Evolutionary conservation across 2,113 vertebrate genomes (phyloP).

Genomic region (Picathartes gymnocephalus): DNA sequence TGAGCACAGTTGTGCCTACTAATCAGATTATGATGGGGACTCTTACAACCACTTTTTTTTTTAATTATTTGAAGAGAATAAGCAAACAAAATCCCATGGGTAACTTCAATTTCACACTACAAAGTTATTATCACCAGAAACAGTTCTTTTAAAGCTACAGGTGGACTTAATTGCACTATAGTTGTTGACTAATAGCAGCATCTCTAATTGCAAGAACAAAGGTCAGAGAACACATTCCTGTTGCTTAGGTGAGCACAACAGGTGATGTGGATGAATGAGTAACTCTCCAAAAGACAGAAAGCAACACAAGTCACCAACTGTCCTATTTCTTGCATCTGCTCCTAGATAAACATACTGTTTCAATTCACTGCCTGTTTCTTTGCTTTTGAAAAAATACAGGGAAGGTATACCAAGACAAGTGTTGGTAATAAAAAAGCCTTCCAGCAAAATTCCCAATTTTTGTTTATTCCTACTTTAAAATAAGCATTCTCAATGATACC

Average conservation of each 20-base stretch:
- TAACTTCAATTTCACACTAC: neutral
- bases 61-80: neutral
- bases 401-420: neutral
- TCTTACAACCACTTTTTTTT: neutral
- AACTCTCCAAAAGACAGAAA: neutral
- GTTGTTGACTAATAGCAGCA: neutral
- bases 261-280: neutral
- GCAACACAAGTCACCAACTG: neutral
- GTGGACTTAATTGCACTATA: neutral
- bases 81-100: neutral
- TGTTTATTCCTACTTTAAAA: neutral
- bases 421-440: neutral
- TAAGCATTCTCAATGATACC: neutral
- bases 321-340: neutral
- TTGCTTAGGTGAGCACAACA: slow-evolving; percentile 4
- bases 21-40: neutral
- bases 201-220: slow-evolving; percentile 41
- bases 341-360: neutral
- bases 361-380: neutral
- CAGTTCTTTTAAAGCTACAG: neutral
- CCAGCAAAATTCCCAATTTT: neutral
- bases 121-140: neutral
- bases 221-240: slow-evolving; percentile 19
- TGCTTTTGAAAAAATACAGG: neutral
- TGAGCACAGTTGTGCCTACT: neutral